Percentiles rank a stretch among this genome's conserved stretches.
Conservation (phyloP, 2,113 vertebrate genomes). For the Tursiops truncatus region DNA sequence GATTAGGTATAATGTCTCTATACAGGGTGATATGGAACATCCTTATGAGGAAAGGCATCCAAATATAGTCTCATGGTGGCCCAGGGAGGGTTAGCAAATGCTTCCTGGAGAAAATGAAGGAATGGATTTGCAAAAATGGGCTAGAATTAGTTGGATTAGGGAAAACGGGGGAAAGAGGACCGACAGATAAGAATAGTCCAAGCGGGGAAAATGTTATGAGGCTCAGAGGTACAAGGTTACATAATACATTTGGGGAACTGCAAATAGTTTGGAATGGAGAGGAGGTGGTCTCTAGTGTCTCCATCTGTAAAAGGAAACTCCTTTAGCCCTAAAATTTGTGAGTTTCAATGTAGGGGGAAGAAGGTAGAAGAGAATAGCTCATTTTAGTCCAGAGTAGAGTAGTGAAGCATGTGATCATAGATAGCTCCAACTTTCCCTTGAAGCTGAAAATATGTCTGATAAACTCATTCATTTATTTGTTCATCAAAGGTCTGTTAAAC, state of each 20-base stretch:
- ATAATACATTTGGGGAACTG: neutral
- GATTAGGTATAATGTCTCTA: neutral
- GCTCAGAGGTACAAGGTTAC: neutral
- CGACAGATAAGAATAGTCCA: neutral
- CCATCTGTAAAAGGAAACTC: neutral
- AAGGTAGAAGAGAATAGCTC: neutral
- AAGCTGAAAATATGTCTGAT: neutral
- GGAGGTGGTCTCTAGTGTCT: neutral
- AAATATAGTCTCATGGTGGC: neutral
- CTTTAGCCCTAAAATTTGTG: neutral
- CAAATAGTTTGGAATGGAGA: neutral
- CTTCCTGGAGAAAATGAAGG: neutral
- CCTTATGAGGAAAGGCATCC: neutral
- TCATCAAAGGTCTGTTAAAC: neutral
- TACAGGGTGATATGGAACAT: neutral
- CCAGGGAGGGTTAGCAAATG: neutral
- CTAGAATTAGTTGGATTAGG: neutral
- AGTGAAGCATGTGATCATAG: neutral
- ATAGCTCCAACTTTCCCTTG: neutral
- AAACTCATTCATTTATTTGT: neutral
- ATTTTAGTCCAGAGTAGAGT: neutral
- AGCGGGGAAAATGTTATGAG: neutral
- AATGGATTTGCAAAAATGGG: neutral
- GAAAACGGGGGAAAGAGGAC: neutral
- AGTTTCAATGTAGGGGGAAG: neutral